Evolutionary conservation across 2,888 invertebrate genomes (phyloP), one percentile per base, ranked within the genome.

Genomic region (Cheilosia urbana): DNA sequence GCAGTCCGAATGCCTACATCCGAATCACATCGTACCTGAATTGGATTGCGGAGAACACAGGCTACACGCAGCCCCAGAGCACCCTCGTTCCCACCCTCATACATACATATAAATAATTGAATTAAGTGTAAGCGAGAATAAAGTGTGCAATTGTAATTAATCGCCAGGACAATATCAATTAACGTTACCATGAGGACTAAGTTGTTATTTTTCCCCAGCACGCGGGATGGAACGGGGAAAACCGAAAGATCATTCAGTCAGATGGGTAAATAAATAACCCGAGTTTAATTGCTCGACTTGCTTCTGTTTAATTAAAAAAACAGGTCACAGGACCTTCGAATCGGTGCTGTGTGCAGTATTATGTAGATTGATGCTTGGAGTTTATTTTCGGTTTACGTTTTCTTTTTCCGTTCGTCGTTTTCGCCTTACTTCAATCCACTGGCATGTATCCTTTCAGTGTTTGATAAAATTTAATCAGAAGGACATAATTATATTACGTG

Each of bases 401-500:
- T 49, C 60, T 45, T 81, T 65, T 68, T 27, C 55, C 42, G 40
- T 57, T 78, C 49, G 60, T 40, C 57, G 15, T 42, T 51, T 17
- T 53, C n/a, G 37, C 72, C 57, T 42, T 51, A 15, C 15, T 40
- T 24, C 21, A 13, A 51, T 19, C 34, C 57, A 15, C 0, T 42
- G 51, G 49, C 13, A 42, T 53, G 66, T 66, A 73, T 83, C 68
- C 73, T 65, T 72, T 62, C 60, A 68, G 47, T 68, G 63, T 62
- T 81, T 76, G 80, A 76, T 71, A 62, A 81, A 85, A 85, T 81
- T 81, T 85, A 85, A 85, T 85, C 84, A 81, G 81, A 71, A 72
- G 81, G 73, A 76, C 71, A 76, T 85, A 85, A 85, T 85, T 85
- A 76, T 76, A 76, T 85, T 85, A 85, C 80, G 84, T 85, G 81